phyloP scores from a whole-genome alignment of 2,797 vertebrate species.

The Gymnopithys bicolor region DNA sequence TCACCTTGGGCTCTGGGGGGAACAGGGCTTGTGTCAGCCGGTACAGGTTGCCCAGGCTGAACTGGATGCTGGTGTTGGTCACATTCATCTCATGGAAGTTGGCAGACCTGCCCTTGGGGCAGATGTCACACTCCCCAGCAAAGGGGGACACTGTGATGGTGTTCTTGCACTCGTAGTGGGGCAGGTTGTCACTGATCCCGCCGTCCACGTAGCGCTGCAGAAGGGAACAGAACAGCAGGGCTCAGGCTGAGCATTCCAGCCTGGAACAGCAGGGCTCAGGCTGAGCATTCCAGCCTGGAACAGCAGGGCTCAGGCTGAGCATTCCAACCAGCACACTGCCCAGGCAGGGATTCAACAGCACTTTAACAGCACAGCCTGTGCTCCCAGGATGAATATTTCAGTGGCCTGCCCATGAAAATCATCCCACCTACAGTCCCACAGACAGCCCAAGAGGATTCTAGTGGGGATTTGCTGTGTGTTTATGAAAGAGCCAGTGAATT shows the following conservation, averaged over 20 bases:
- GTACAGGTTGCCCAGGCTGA: slow-evolving; percentile 86
- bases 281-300: no score
- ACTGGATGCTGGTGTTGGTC: slow-evolving; percentile 86
- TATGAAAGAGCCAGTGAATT: neutral
- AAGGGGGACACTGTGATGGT: slow-evolving; percentile 93
- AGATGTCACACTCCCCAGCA: slow-evolving; percentile 92
- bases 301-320: no score
- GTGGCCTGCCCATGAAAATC: neutral
- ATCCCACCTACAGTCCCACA: neutral
- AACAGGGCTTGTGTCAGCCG: slow-evolving; percentile 83
- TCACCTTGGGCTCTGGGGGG: slow-evolving; percentile 87
- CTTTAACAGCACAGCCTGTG: neutral
- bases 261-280: no score
- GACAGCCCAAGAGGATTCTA: neutral
- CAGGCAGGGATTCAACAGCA: neutral
- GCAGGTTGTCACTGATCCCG: slow-evolving; percentile 86
- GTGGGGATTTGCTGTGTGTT: neutral
- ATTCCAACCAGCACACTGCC: neutral
- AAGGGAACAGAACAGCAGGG: neutral
- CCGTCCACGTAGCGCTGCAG: slow-evolving; percentile 91
- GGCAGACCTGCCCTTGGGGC: slow-evolving; percentile 86
- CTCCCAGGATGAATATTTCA: neutral
- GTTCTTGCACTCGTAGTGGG: slow-evolving; percentile 83
- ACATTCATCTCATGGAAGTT: slow-evolving; percentile 86
- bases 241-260: neutral